phyloP scores from a whole-genome alignment of 2,797 vertebrate species.

The Typhlichthys subterraneus region DNA sequence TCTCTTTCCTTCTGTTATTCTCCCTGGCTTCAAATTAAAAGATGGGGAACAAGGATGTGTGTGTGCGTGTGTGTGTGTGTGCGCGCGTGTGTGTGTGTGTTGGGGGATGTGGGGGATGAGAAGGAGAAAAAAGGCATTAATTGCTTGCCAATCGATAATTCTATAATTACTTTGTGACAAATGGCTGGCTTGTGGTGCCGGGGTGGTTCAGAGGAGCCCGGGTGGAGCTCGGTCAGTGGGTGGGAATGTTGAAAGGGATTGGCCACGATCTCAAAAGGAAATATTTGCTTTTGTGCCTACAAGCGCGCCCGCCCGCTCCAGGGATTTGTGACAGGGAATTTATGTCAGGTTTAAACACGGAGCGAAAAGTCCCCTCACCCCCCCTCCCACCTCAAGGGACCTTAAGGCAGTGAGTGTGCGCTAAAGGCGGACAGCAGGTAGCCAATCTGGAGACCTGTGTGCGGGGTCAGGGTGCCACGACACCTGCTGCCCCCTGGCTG shows the following conservation, averaged over 20 bases:
- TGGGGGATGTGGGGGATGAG: constrained; percentile 35
- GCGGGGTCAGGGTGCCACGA: constrained; percentile 64
- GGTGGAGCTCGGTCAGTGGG: constrained; percentile 57
- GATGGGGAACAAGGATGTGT: constrained; percentile 49
- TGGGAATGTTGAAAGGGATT: constrained; percentile 74
- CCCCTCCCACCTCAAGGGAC: constrained; percentile 30
- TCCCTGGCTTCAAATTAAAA: constrained; percentile 80
- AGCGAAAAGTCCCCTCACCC: constrained; percentile 15
- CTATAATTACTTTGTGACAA: constrained; percentile 89
- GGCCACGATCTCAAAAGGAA: constrained; percentile 79
- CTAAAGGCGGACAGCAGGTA: constrained; percentile 68
- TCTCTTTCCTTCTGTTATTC: constrained; percentile 36
- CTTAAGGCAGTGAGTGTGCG: constrained; percentile 19
- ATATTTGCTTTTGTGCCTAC: constrained; percentile 85
- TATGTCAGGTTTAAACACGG: constrained; percentile 77
- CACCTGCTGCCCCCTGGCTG: constrained; percentile 68
- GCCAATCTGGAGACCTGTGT: constrained; percentile 62
- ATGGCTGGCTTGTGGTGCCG: constrained; percentile 77
- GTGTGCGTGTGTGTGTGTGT: neutral
- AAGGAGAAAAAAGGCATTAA: constrained; percentile 78
- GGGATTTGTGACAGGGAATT: constrained; percentile 79
- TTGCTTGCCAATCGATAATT: constrained; percentile 86
- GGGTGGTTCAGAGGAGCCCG: constrained; percentile 57
- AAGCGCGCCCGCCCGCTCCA: constrained; percentile 64
- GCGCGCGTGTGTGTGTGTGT: constrained; percentile 1